A percentile compares a stretch with the other conserved stretches of the same genome.
These are phyloP conservation scores for Tipula helvola DNA, from an alignment of 2,888 invertebrate species.

Conservation along the genomic window DNA sequence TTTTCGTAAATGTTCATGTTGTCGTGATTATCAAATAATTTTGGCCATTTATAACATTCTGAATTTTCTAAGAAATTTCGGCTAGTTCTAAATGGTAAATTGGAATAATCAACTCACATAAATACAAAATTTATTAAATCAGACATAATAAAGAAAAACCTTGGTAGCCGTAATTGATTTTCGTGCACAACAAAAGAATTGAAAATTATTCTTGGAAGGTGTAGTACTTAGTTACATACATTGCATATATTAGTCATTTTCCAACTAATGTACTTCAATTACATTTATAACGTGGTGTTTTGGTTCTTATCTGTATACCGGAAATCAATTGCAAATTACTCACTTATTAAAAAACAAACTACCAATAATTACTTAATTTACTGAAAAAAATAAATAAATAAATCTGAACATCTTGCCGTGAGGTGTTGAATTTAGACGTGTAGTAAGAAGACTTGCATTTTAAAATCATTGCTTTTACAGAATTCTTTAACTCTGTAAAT, in stretches of 20 bases:
- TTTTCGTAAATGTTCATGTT: neutral
- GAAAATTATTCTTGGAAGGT: neutral
- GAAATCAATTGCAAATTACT: too few relatives aligned
- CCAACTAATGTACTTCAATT: neutral
- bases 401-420: too few relatives aligned
- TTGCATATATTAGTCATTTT: neutral
- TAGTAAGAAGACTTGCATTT: too few relatives aligned
- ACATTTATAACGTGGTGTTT: too few relatives aligned
- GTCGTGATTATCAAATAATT: neutral
- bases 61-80: neutral
- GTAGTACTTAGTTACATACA: neutral
- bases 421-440: too few relatives aligned
- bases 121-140: neutral
- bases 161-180: neutral
- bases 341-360: too few relatives aligned
- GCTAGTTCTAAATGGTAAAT: neutral
- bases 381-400: too few relatives aligned
- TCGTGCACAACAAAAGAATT: neutral
- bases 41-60: neutral
- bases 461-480: too few relatives aligned
- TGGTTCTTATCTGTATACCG: too few relatives aligned
- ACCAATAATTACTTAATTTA: too few relatives aligned
- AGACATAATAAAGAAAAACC: neutral
- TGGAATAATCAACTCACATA: neutral
- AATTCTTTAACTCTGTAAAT: too few relatives aligned